These are phyloP conservation scores for Amphipoea lucens DNA, from an alignment of 2,888 invertebrate genomes.

Conservation along the genomic window DNA sequence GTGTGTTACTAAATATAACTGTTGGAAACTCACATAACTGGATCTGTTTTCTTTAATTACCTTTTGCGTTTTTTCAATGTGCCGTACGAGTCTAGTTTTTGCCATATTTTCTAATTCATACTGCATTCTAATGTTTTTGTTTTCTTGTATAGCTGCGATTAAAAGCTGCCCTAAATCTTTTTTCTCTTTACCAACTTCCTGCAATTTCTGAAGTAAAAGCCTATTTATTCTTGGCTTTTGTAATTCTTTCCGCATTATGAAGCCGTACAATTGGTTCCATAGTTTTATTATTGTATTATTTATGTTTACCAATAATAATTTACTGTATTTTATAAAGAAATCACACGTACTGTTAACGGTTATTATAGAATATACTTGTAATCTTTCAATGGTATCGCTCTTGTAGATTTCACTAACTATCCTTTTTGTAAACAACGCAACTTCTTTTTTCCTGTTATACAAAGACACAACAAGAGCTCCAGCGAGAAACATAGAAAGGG, in stretches of 20 bases:
- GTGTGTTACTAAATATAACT: constrained; percentile 80
- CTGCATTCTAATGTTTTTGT: constrained; percentile 80
- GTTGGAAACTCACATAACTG: constrained; percentile 80
- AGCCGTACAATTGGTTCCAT: constrained; percentile 21
- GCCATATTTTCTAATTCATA: constrained; percentile 79
- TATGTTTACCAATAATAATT: constrained; percentile 57
- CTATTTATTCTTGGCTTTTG: constrained; percentile 67
- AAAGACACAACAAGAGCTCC: constrained; percentile 77
- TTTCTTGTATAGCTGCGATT: constrained; percentile 80
- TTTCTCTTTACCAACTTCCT: constrained; percentile 78
- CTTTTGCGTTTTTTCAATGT: constrained; percentile 79
- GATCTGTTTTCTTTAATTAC: constrained; percentile 80
- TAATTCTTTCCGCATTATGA: constrained; percentile 43
- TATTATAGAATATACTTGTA: constrained; percentile 66
- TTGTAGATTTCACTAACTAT: constrained; percentile 67
- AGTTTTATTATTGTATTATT: constrained; percentile 35
- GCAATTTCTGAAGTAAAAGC: constrained; percentile 77
- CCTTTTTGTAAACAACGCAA: constrained; percentile 68
- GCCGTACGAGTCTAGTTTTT: constrained; percentile 77
- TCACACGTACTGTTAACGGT: constrained; percentile 58
- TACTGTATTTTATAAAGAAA: constrained; percentile 62
- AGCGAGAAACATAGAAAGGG: constrained; percentile 77
- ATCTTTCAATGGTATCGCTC: constrained; percentile 31
- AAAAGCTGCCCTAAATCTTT: constrained; percentile 79
- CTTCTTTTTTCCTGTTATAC: constrained; percentile 75